phyloP scores from a whole-genome alignment of 2,797 vertebrate genomes.

The Chiroxiphia lanceolata region DNA sequence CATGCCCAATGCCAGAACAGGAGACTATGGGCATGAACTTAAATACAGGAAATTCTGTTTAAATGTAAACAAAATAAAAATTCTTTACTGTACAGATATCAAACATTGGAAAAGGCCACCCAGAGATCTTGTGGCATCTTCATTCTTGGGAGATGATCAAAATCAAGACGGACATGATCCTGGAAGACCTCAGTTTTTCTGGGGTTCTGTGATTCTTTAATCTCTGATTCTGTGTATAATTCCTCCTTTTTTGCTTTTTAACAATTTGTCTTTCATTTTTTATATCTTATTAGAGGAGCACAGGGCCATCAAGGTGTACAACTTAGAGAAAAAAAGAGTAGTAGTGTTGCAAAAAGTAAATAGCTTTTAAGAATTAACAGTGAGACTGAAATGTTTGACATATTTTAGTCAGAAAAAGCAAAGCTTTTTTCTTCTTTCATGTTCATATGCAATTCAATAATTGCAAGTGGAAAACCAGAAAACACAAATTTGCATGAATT shows the following conservation, averaged over 20 bases:
- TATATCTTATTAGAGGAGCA: neutral
- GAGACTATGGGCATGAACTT: neutral
- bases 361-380: neutral
- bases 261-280: neutral
- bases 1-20: accelerated
- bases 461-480: neutral
- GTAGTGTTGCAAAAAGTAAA: neutral
- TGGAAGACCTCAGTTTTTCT: neutral
- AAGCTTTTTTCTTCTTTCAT: neutral
- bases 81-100: neutral
- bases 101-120: neutral
- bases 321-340: neutral
- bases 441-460: neutral
- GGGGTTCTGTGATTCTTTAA: neutral
- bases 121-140: neutral
- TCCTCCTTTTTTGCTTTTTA: neutral
- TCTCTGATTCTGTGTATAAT: neutral
- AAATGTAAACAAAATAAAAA: neutral
- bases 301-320: neutral
- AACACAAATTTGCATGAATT: neutral
- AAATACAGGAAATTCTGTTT: neutral
- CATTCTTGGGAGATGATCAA: neutral
- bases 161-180: neutral
- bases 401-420: neutral
- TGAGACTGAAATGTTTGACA: neutral